Evolutionary conservation across 2,113 vertebrate species (phyloP).

Genomic region (Silurus asotus): DNA sequence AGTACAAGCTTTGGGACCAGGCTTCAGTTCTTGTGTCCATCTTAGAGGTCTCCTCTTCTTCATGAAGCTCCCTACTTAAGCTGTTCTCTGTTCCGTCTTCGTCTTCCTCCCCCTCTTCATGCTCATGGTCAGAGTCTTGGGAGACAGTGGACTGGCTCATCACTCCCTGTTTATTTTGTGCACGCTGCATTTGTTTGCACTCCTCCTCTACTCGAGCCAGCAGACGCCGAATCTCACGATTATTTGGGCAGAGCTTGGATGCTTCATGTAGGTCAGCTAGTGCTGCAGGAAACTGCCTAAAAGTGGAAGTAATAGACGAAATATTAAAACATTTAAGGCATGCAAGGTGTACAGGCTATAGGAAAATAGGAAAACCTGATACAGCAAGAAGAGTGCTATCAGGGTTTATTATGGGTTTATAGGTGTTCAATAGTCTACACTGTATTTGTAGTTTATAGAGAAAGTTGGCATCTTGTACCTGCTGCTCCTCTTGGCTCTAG

Average conservation of each 20-base stretch:
- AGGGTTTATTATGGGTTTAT: not conserved
- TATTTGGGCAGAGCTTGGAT: conserved; percentile 87
- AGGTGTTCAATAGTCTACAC: not conserved
- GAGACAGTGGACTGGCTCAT: conserved; percentile 45
- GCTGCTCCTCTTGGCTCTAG: conserved; percentile 96
- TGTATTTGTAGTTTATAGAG: not conserved
- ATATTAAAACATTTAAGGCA: not conserved
- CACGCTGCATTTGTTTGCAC: conserved; percentile 87
- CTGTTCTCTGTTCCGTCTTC: conserved; percentile 59
- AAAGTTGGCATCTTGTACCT: conserved; percentile 75
- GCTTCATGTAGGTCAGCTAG: conserved; percentile 90
- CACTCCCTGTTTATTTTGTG: conserved; percentile 75
- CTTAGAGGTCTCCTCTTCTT: conserved; percentile 64
- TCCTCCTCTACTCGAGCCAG: conserved; percentile 92
- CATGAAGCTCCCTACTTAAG: conserved; percentile 58
- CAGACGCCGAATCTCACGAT: conserved; percentile 88
- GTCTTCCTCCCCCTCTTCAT: conserved; percentile 61
- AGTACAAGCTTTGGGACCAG: conserved; percentile 66
- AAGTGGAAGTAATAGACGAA: conserved; percentile 7
- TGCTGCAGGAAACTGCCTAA: conserved; percentile 88
- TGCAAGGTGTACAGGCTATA: not conserved
- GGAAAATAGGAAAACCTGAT: not conserved
- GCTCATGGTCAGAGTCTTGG: conserved; percentile 81
- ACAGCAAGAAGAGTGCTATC: not conserved
- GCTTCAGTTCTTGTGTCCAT: conserved; percentile 62